Conservation (phyloP, 2,888 invertebrate genomes). For the Limnephilus rhombicus region DNA sequence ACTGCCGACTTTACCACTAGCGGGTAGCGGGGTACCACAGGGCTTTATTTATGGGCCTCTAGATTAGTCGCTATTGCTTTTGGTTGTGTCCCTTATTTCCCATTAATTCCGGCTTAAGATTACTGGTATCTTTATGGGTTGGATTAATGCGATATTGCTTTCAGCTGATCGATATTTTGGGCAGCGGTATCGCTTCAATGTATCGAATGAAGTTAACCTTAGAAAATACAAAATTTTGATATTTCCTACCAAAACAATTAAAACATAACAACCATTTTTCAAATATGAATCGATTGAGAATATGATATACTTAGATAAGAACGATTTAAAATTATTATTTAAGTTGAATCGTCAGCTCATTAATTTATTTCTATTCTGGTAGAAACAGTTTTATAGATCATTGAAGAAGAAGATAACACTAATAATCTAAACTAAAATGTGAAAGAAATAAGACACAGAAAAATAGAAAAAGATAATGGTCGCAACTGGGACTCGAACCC, state of each 20-base stretch:
- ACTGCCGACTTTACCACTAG: not conserved
- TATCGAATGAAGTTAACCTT: not conserved
- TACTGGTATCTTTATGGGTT: not conserved
- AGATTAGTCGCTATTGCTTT: not conserved
- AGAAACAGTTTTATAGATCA: no score
- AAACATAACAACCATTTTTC: no score
- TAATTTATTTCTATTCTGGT: no score
- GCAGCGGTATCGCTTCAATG: not conserved
- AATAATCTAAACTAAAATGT: no score
- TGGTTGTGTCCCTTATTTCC: not conserved
- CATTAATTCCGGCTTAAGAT: not conserved
- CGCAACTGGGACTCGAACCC: no score
- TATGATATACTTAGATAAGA: no score
- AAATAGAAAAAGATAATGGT: no score
- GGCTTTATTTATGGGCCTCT: not conserved
- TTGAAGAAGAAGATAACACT: no score
- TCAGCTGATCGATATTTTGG: not conserved
- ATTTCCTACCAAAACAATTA: not conserved
- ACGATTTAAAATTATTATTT: no score
- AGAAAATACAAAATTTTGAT: not conserved
- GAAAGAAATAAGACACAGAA: no score
- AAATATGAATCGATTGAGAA: no score
- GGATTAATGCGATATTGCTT: not conserved
- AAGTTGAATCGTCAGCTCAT: no score
- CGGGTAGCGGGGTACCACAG: not conserved